Percentiles rank a stretch among this genome's conserved stretches.
Conservation (phyloP, 2,113 vertebrate species). For the Seriola quinqueradiata region DNA sequence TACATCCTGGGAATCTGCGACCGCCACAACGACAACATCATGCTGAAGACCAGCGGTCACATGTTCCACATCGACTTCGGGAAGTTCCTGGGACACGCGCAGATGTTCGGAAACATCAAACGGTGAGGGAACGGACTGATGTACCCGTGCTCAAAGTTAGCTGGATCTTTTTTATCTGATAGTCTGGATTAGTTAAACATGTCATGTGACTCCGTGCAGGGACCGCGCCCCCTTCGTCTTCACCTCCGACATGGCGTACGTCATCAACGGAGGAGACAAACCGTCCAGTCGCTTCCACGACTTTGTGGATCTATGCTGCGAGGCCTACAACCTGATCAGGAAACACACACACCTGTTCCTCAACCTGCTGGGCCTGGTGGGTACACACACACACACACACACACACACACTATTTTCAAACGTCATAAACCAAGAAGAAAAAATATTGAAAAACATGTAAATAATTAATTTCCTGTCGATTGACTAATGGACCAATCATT, state of each 20-base stretch:
- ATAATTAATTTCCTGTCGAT: too few relatives aligned
- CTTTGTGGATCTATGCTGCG: constrained; percentile 98
- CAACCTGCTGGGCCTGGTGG: constrained; percentile 96
- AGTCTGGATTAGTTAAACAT: background rate
- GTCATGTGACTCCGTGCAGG: constrained; percentile 73
- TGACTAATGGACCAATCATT: too few relatives aligned
- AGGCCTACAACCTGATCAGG: constrained; percentile 98
- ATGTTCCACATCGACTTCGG: constrained; percentile 99
- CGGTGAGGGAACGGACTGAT: constrained; percentile 82
- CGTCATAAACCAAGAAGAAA: too few relatives aligned
- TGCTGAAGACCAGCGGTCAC: constrained; percentile 97
- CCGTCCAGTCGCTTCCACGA: constrained; percentile 98
- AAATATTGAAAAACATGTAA: too few relatives aligned
- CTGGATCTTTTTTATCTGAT: too few relatives aligned
- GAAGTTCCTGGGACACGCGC: constrained; percentile 96
- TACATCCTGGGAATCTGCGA: constrained; percentile 98
- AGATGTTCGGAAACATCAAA: constrained; percentile 99
- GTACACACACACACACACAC: constrained; percentile 40
- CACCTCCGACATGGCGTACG: constrained; percentile 98
- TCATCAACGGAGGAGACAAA: constrained; percentile 98
- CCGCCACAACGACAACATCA: constrained; percentile 99
- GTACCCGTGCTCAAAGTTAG: background rate
- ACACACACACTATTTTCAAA: background rate
- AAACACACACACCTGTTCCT: constrained; percentile 98
- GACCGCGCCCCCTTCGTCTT: constrained; percentile 98